Base-by-base conservation (phyloP, 2,888 invertebrate species). In the Chymomyza caudatula region DNA sequence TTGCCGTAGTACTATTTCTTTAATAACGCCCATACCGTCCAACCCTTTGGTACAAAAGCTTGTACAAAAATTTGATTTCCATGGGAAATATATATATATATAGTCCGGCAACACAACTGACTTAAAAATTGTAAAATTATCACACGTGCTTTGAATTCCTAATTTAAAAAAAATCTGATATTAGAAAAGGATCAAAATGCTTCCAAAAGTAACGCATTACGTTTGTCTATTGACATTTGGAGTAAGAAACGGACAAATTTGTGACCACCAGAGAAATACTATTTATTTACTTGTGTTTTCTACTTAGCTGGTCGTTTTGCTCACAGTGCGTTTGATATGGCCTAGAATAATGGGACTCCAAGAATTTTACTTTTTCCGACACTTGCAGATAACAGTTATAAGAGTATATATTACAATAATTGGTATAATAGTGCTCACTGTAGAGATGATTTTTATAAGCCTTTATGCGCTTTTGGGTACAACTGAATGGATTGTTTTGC, bases 401-500 rank as follows among this genome's bases (percentile, higher is more conserved):
- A 60, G 42, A 15, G 65, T 67, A 2, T 76, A 51, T 49, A 37
- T 63, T 43, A 47, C 15, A 0, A 6, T 73, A 3, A 51, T 58
- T 1, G 52, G 57, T 6, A 54, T 68, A 13, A 25, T 68, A 13
- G 23, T 58, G 3, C 4, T 37, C 11, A 37, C 11, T 2, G 29
- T 68, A 0, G 22, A 51, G 4, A 8, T 51, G 5, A 3, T 51
- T 51, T 22, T 17, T 0, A 3, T 20, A 11, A 20, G 51, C 68
- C 2, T 56, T 63, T n/a, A 29, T 71, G 0, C 65, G 73, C 15
- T 11, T 64, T 8, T 22, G 8, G 11, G 6, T 80, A 5, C 67
- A 11, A 58, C 44, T 1, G 53, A 71, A n/a, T 75, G 71, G 78
- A 66, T 67, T 4, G 47, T 58, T 2, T 29, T 65, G 11, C 42